Evolutionary conservation across 2,797 vertebrate genomes (phyloP), one percentile per base, ranked within the genome.

Genomic region (Gymnocypris eckloni): DNA sequence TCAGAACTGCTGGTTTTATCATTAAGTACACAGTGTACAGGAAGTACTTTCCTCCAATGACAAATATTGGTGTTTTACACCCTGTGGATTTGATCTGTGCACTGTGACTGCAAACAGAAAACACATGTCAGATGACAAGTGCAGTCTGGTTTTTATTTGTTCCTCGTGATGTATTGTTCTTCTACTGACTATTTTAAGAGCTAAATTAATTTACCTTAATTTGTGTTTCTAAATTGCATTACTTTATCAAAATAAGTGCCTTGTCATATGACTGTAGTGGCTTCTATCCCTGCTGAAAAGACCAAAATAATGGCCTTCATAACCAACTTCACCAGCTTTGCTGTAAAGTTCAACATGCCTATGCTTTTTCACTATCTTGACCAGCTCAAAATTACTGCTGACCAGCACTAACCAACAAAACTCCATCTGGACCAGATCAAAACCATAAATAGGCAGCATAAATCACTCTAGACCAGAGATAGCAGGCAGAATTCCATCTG

Each of bases 161-260:
- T 45, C 78, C 39, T 79, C 11, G 10, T 33, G 37, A 25, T 43
- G n/a, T 33, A 61, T 66, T 79, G 22, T 20, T 33, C 13, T 43
- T 43, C 41, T 48, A 16, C 37, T 28, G 22, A 59, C 56, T 64
- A 45, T 64, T 16, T 66, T 66, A 45, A 45, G 50, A 66, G 12
- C 78, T 20, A 48, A 64, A 64, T 66, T 48, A 3, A 18, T 66
- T 79, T 48, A 79, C 3, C 59, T 11, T 28, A 28, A 78, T 33
- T 33, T 79, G 45, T 69, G 43, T 69, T 72, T 82, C 69, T 59
- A 3, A 45, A 61, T 73, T 59, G 25, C 37, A 73, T 73, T 82
- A 82, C 37, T 41, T 22, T 28, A 41, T 28, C 4, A 37, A 64
- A 15, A 75, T 15, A 50, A 50, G 43, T 10, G 6, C 41, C 12